Conservation (phyloP, 2,888 invertebrate species). For the Holacanthella duospinosa region DNA sequence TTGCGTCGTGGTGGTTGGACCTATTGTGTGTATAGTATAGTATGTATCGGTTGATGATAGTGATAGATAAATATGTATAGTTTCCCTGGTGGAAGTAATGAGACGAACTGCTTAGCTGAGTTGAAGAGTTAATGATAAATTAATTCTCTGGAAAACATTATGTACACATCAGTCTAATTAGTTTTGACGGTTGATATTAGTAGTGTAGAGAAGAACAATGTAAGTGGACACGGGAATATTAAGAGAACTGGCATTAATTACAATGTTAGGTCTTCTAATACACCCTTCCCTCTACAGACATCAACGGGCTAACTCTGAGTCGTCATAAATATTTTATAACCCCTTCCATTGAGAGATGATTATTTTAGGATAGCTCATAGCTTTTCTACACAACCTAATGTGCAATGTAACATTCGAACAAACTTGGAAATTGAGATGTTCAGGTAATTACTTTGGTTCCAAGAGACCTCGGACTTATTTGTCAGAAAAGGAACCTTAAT, state of each 20-base stretch:
- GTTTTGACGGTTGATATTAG: not conserved
- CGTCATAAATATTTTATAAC: constrained; percentile 3
- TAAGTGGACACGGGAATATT: not conserved
- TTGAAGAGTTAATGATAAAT: constrained; percentile 20
- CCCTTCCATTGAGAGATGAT: constrained; percentile 1
- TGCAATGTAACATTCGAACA: not conserved
- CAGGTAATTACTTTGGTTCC: not conserved
- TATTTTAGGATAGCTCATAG: not conserved
- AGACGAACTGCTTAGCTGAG: no score
- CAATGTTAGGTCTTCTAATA: not conserved
- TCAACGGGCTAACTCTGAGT: not conserved
- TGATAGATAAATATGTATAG: no score
- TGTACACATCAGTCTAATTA: constrained; percentile 8
- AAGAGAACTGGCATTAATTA: not conserved
- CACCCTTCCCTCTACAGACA: not conserved
- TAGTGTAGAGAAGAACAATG: not conserved
- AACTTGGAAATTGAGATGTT: not conserved
- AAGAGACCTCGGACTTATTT: not conserved
- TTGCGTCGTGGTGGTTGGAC: no score
- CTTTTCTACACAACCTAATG: not conserved
- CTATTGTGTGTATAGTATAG: no score
- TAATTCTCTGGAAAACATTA: not conserved
- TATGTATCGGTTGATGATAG: no score
- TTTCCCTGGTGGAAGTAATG: no score
- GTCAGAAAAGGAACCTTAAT: not conserved